Evolutionary conservation across 1,140 invertebrate genomes (phyloP), one percentile per base, ranked within the genome.

Genomic region (Aricia agestis): DNA sequence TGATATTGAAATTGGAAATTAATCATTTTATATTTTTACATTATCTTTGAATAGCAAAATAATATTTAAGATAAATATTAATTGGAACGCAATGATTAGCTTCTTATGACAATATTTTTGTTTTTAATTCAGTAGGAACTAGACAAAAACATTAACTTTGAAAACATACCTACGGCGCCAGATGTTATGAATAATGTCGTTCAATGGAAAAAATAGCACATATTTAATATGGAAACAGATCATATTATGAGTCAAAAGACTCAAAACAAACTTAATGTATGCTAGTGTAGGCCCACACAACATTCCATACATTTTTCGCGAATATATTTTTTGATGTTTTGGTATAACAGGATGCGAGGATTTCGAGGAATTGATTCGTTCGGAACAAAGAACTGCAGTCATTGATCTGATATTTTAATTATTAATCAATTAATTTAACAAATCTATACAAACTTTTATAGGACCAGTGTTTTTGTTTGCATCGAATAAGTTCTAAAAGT

Each of bases 191-290:
- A 36, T 36, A 36, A 36, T 36, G 2, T 36, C 36, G 11, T 52
- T 52, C 13, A 13, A 2, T 52, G 45, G 45, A 13, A 52, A 42
- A 42, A 52, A 13, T 11, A 10, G 45, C 45, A 52, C 3, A 52
- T 9, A 52, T 52, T 63, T 63, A 63, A 63, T 11, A 63, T 59
- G 72, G 72, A 77, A 73, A 61, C 75, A 70, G 74, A 72, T 65
- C 74, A 25, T 25, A 25, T 25, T 25, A 75, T 11, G n/a, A n/a
- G n/a, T n/a, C n/a, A n/a, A n/a, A 69, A 72, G 68, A 70, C 59
- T 78, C 78, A 82, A 80, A 84, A 82, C 79, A 82, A 77, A 75
- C 71, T 75, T 81, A 78, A 79, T 72, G 66, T 78, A 78, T 82
- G 71, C 74, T 67, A 68, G 65, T 68, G 82, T 79, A 67, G 81